phyloP scores from a whole-genome alignment of 1,140 invertebrate genomes.

The Sogatella furcifera region DNA sequence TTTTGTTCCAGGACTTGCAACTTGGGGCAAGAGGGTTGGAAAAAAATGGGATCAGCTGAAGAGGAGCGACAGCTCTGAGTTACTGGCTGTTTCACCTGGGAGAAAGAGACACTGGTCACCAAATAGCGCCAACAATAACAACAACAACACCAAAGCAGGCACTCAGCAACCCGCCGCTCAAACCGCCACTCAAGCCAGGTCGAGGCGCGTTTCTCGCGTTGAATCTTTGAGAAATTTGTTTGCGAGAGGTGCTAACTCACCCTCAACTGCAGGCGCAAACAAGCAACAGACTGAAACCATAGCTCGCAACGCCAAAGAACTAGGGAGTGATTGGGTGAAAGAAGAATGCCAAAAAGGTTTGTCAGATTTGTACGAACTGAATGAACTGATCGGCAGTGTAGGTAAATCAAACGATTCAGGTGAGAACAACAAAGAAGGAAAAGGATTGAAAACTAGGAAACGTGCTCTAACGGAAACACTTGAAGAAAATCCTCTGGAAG shows the following conservation, averaged over 20 bases:
- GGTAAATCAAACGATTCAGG: conserved; percentile 14
- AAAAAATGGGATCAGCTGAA: conserved; percentile 49
- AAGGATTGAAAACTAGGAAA: conserved; percentile 13
- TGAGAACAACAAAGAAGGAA: neutral
- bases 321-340: conserved; percentile 26
- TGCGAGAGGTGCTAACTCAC: conserved; percentile 21
- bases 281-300: neutral
- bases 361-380: conserved; percentile 27
- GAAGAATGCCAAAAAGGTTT: conserved; percentile 29
- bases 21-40: conserved; percentile 53
- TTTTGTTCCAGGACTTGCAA: conserved; percentile 40
- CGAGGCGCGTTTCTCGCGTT: conserved; percentile 41
- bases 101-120: conserved; percentile 38
- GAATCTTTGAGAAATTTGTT: conserved; percentile 45
- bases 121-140: conserved; percentile 23
- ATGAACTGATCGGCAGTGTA: conserved; percentile 16
- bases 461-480: conserved; percentile 19
- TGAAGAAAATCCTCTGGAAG: conserved; percentile 23
- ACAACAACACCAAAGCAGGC: neutral
- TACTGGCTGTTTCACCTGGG: conserved; percentile 35
- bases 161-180: conserved; percentile 9
- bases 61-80: conserved; percentile 44
- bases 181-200: conserved; percentile 21
- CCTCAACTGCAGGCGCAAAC: conserved; percentile 11
- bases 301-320: conserved; percentile 8